Evolutionary conservation across 2,888 invertebrate species (phyloP).

Genomic region (Melanchra persicariae): DNA sequence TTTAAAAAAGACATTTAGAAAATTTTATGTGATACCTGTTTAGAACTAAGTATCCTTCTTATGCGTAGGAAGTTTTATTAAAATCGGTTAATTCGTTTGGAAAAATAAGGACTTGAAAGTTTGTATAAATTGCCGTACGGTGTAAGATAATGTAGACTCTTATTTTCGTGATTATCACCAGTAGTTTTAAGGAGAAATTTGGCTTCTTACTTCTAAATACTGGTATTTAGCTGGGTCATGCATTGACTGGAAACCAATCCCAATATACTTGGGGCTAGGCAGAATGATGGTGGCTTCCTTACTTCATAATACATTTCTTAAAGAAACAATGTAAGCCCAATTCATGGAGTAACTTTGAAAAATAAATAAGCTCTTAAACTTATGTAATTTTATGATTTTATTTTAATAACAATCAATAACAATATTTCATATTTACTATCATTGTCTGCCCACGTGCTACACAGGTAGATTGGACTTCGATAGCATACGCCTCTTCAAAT

Average conservation of each 20-base stretch:
- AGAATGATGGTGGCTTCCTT: background rate
- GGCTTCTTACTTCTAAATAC: no score
- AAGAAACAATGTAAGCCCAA: background rate
- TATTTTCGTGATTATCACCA: background rate
- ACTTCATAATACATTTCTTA: background rate
- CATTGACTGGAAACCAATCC: no score
- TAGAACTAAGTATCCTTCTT: no score
- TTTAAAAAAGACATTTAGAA: no score
- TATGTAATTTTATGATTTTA: slow-evolving; percentile 67
- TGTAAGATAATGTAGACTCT: background rate
- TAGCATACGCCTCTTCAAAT: slow-evolving; percentile 73
- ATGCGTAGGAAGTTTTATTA: no score
- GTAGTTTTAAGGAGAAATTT: no score
- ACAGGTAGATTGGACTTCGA: slow-evolving; percentile 65
- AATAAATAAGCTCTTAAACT: slow-evolving; percentile 52
- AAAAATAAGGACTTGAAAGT: no score
- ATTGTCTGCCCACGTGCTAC: slow-evolving; percentile 72
- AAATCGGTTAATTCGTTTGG: no score
- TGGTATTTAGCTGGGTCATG: no score
- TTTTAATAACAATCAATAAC: slow-evolving; percentile 76
- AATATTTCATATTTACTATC: slow-evolving; percentile 73
- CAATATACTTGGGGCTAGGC: no score
- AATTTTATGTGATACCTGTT: no score
- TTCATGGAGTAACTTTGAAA: background rate
- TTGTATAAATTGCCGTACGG: no score